A percentile compares a stretch with the other conserved stretches of the same genome.
These are phyloP conservation scores for Dreissena polymorpha DNA, from an alignment of 1,140 invertebrate genomes.

Conservation along the genomic window DNA sequence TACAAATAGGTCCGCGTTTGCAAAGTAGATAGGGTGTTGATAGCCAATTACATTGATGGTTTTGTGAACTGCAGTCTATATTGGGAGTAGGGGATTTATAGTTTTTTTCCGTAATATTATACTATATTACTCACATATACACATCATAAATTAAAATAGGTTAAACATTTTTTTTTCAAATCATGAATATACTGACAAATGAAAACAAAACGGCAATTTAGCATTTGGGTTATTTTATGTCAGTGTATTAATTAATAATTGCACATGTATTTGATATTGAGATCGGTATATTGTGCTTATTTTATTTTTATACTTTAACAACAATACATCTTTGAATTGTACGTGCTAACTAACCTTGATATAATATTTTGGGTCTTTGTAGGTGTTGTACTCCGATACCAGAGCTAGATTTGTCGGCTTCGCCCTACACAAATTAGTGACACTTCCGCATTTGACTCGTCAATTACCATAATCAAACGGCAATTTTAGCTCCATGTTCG, in stretches of 20 bases:
- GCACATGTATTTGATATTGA: not conserved
- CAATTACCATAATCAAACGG: not conserved
- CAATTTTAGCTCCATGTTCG: not conserved
- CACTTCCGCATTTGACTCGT: not conserved
- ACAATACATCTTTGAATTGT: too few species aligned
- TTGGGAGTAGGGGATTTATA: constrained; percentile 44
- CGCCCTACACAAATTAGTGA: constrained; percentile 10
- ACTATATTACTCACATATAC: not conserved
- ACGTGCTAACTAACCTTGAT: constrained; percentile 21
- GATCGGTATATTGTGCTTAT: not conserved
- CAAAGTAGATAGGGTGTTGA: constrained; percentile 67
- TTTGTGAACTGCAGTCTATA: constrained; percentile 52
- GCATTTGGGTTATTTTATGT: not conserved
- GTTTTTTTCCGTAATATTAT: not conserved
- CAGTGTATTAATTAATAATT: not conserved
- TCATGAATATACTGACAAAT: too few species aligned
- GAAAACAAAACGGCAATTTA: not conserved
- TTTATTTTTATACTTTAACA: not conserved
- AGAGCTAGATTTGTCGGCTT: constrained; percentile 28
- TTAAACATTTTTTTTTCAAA: not conserved
- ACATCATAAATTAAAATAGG: not conserved
- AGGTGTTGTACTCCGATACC: constrained; percentile 28
- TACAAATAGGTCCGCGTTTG: constrained; percentile 68
- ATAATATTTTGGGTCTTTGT: constrained; percentile 48
- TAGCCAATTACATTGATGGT: constrained; percentile 62